Evolutionary conservation across 2,113 vertebrate species (phyloP).

Genomic region (Diglossa brunneiventris): DNA sequence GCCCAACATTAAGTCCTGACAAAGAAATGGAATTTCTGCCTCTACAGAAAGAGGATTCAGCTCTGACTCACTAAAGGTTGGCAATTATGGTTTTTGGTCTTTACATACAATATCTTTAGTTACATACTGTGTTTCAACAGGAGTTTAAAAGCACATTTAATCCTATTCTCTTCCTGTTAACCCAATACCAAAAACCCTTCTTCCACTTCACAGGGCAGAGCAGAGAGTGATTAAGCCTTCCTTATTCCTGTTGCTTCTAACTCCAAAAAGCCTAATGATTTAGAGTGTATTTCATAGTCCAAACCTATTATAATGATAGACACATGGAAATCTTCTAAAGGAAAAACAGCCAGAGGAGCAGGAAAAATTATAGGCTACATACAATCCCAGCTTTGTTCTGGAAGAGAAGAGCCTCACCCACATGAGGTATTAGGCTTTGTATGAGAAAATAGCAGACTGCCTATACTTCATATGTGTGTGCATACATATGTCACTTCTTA

Average conservation of each 20-base stretch:
- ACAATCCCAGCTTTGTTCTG: background rate
- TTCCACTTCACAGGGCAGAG: background rate
- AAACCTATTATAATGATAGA: background rate
- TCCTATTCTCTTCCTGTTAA: background rate
- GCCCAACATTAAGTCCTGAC: background rate
- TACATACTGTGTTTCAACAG: background rate
- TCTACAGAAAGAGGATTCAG: background rate
- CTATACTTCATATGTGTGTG: background rate
- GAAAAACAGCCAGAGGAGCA: constrained; percentile 1
- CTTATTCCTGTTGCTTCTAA: background rate
- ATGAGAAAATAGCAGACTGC: background rate
- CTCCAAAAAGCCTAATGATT: background rate
- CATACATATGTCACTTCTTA: background rate
- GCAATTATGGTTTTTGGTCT: background rate
- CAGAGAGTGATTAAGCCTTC: background rate
- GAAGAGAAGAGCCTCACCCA: background rate
- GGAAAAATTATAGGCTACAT: background rate
- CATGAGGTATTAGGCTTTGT: background rate
- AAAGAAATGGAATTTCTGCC: background rate
- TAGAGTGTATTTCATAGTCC: background rate
- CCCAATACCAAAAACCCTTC: background rate
- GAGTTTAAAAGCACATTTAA: background rate
- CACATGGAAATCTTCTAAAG: background rate
- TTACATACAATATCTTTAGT: background rate
- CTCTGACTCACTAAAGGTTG: background rate